Evolutionary conservation across 2,888 invertebrate genomes (phyloP).

Genomic region (Vannuccia rotundouncinata): DNA sequence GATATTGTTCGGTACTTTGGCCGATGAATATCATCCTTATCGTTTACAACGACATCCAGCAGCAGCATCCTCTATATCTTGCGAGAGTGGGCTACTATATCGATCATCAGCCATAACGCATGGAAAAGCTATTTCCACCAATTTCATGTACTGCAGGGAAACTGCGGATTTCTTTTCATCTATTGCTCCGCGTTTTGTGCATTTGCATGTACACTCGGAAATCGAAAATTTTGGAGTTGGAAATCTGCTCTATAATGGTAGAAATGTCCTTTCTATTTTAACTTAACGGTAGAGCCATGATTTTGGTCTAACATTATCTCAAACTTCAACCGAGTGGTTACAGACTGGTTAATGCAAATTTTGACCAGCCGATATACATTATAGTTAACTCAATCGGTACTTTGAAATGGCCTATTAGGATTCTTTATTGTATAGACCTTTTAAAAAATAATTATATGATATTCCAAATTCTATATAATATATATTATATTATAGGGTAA

Average conservation of each 20-base stretch:
- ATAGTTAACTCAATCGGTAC: too few relatives aligned
- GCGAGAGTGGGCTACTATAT: not conserved
- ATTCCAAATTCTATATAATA: too few relatives aligned
- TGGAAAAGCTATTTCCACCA: not conserved
- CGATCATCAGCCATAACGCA: not conserved
- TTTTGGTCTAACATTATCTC: conserved; percentile 8
- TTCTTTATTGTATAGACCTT: too few relatives aligned
- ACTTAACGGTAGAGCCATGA: conserved; percentile 10
- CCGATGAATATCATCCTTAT: not conserved
- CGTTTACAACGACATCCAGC: not conserved
- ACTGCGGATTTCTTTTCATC: not conserved
- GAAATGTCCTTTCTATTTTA: not conserved
- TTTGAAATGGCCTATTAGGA: not conserved
- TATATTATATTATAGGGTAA: too few relatives aligned
- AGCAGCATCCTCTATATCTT: not conserved
- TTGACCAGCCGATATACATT: too few relatives aligned
- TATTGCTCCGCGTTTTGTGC: not conserved
- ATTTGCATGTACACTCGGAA: not conserved
- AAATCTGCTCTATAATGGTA: not conserved
- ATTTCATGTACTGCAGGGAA: not conserved
- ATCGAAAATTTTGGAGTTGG: not conserved
- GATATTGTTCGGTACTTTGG: not conserved
- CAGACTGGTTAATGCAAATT: not conserved
- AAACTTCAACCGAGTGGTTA: conserved; percentile 21
- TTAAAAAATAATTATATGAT: too few relatives aligned